Evolutionary conservation across 2,888 invertebrate genomes (phyloP), one percentile per base, ranked within the genome.

Genomic region (Carcina quercana): DNA sequence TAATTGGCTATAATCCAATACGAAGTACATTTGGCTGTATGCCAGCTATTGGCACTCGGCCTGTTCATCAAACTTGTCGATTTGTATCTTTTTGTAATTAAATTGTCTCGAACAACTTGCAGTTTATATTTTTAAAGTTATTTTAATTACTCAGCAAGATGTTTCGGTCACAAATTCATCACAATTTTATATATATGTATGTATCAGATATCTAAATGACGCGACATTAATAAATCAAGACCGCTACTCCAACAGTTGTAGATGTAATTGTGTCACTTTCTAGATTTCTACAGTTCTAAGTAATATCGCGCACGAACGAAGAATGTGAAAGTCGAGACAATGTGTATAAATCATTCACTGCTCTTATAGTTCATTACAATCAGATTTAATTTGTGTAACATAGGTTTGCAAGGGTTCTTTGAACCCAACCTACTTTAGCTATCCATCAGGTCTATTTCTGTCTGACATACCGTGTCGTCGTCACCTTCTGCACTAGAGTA

Each of bases 1-100:
- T 83, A 82, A 83, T 82, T 83, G 83, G 83, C 80, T 70, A 55
- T 73, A 78, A 79, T 83, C 83, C 82, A 82, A 80, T 78, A 72
- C 73, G 76, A 79, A 82, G 73, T 80, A 73, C 75, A 72, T 68
- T 66, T 83, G 83, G 82, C 75, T 52, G 2, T 4, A 1, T 17
- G 69, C 83, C 83, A 83, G 52, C 54, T 65, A 78, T 80, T 63
- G 74, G 71, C 74, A 70, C 72, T 73, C 53, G 67, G 61, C 63
- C 66, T 70, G 70, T 73, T 71, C 74, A 76, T 82, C 75, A 78
- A 78, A 76, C 59, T 67, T 71, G 66, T 79, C 56, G 70, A 78
- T 80, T 79, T 80, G 58, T 71, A 64, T 61, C 66, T 74, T 79
- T 78, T 79, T 73, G 59, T 62, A 66, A 73, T 74, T 68, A 57